A percentile compares a stretch with the other conserved stretches of the same genome.
Evolutionary conservation across 2,113 vertebrate species (phyloP).

Genomic region (Mastomys natalensis): DNA sequence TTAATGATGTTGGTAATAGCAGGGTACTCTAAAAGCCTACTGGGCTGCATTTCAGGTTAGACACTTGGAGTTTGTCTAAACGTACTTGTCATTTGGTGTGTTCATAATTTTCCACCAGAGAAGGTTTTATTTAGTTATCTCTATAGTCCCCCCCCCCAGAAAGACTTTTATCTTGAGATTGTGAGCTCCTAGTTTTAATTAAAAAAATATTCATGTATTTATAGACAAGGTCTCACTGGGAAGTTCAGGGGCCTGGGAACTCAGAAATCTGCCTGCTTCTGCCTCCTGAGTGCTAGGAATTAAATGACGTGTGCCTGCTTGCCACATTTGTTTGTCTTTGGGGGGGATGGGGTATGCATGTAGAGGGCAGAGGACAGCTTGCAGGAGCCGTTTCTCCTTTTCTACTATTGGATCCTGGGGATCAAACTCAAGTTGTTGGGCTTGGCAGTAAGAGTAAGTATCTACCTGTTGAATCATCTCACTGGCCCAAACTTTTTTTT

Average conservation of each 20-base stretch:
- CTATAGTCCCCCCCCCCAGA: neutral
- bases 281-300: neutral
- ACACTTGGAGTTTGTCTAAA: neutral
- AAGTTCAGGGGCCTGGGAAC: neutral
- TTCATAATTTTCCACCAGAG: neutral
- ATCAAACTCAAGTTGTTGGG: neutral
- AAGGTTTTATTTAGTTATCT: slow-evolving; percentile 27
- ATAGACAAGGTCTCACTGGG: neutral
- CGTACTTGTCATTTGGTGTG: neutral
- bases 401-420: neutral
- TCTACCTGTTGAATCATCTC: too few relatives aligned
- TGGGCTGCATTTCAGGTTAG: neutral
- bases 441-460: neutral
- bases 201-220: neutral
- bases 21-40: neutral
- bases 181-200: neutral
- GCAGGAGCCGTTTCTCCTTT: neutral
- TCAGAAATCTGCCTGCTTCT: neutral
- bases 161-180: slow-evolving; percentile 48
- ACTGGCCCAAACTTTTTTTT: neutral
- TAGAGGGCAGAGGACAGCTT: neutral
- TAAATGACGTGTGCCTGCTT: neutral
- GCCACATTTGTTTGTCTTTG: neutral
- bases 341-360: neutral
- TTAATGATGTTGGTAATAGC: neutral